phyloP scores from a whole-genome alignment of 2,797 vertebrate species.

The Microctenopoma stevenorrisi region DNA sequence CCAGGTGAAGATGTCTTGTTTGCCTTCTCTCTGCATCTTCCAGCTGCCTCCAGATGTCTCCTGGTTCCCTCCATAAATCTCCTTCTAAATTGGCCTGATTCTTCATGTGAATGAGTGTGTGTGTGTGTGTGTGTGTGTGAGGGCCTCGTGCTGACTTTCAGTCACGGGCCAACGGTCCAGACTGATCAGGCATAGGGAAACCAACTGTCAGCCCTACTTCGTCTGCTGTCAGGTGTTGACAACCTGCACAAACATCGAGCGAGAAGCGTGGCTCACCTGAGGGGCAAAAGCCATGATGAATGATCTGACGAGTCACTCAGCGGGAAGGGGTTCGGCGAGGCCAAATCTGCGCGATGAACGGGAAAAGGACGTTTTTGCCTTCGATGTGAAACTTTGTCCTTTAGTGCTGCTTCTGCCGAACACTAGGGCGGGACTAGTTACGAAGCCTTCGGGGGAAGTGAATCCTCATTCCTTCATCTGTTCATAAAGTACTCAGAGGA shows the following conservation, averaged over 20 bases:
- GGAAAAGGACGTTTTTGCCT: background rate
- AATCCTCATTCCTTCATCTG: too few species aligned
- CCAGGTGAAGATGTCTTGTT: too few species aligned
- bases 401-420: background rate
- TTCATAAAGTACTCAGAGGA: too few species aligned
- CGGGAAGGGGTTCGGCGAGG: slow-evolving; percentile 19
- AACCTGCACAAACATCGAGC: slow-evolving; percentile 71
- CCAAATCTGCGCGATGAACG: slow-evolving; percentile 28
- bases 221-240: slow-evolving; percentile 73
- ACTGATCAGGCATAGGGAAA: slow-evolving; percentile 51
- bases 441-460: too few species aligned
- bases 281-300: slow-evolving; percentile 54
- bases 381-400: background rate
- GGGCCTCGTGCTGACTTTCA: slow-evolving; percentile 67
- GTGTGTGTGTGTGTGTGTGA: background rate
- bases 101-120: slow-evolving; percentile 25
- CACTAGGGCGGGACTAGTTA: background rate
- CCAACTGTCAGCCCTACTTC: slow-evolving; percentile 51
- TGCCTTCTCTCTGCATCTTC: slow-evolving; percentile 13
- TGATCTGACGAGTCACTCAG: slow-evolving; percentile 55
- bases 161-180: slow-evolving; percentile 64
- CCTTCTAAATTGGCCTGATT: slow-evolving; percentile 40
- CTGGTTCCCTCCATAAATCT: slow-evolving; percentile 56
- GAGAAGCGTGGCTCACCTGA: slow-evolving; percentile 53
- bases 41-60: slow-evolving; percentile 54